Evolutionary conservation across 1,140 invertebrate genomes (phyloP), one percentile per base, ranked within the genome.

Genomic region (Arion vulgaris): DNA sequence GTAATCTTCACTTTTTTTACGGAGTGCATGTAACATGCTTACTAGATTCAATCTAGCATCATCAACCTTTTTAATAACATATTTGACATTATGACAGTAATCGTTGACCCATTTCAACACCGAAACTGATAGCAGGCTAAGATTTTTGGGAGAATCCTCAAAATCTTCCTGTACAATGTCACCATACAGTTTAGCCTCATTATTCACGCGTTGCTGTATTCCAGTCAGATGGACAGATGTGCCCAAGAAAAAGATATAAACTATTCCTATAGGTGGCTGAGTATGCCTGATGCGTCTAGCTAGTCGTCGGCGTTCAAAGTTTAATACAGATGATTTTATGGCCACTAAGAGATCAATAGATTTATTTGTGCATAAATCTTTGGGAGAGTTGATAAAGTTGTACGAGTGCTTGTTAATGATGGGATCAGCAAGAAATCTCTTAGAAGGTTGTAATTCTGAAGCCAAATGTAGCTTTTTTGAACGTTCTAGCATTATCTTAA

Each of bases 81-180:
- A 93, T 82, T 76, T 86, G 0, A 95, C 95, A 85, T 93, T 92
- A 84, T 86, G 88, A 89, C 92, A 95, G 91, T 95, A 94, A 88
- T 95, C 94, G 7, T 94, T 93, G 69, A 95, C 94, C 95, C 96
- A 97, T 89, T 96, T 96, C 28, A 97, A 93, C 2, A 94, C 94
- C 94, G 96, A 95, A 1, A 96, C 94, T 91, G 96, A 96, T 91
- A 97, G 97, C 86, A 96, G 96, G 2, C 96, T 96, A 91, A 97
- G 94, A 92, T 97, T 97, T 84, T 94, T 93, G 88, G 97, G 97
- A 38, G 94, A 93, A 92, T 97, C 96, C 23, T 93, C 83, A 91
- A 97, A 97, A 85, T 94, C 94, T 32, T 95, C 96, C 92, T 96
- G 95, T 38, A 97, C 93, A 79, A 97, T 93, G 89, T 97, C 96